A percentile compares a stretch with the other conserved stretches of the same genome.
Evolutionary conservation across 2,113 vertebrate genomes (phyloP).

Genomic region (Apistogramma diplotaenia): DNA sequence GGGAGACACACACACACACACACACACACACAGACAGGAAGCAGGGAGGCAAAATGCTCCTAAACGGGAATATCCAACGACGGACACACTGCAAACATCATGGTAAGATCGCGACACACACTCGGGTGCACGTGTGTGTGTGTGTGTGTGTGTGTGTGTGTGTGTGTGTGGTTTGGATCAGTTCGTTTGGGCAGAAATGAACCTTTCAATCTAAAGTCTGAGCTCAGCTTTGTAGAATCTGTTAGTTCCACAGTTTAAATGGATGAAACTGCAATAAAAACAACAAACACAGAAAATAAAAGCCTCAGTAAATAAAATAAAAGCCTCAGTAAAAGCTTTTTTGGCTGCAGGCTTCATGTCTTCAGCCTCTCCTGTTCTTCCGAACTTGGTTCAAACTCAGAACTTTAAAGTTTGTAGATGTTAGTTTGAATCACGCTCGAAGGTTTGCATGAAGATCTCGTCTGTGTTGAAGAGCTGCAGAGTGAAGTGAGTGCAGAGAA

Average conservation of each 20-base stretch:
- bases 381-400: neutral
- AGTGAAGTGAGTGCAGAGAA: neutral
- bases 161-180: neutral
- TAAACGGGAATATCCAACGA: slow-evolving; percentile 3
- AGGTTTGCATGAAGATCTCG: neutral
- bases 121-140: neutral
- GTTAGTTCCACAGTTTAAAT: neutral
- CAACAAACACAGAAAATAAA: neutral
- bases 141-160: neutral
- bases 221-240: neutral
- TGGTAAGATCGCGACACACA: slow-evolving; percentile 58
- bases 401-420: neutral
- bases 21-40: neutral
- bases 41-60: slow-evolving; percentile 48
- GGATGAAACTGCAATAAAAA: neutral
- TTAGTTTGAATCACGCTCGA: neutral
- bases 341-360: neutral
- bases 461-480: neutral
- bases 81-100: slow-evolving; percentile 35
- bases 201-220: neutral
- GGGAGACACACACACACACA: neutral
- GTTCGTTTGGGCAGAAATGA: neutral
- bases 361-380: neutral
- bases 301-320: neutral
- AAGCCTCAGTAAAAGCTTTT: neutral